These are phyloP conservation scores for Sminthurides bifidus DNA, from an alignment of 1,140 invertebrate species.

Conservation along the genomic window DNA sequence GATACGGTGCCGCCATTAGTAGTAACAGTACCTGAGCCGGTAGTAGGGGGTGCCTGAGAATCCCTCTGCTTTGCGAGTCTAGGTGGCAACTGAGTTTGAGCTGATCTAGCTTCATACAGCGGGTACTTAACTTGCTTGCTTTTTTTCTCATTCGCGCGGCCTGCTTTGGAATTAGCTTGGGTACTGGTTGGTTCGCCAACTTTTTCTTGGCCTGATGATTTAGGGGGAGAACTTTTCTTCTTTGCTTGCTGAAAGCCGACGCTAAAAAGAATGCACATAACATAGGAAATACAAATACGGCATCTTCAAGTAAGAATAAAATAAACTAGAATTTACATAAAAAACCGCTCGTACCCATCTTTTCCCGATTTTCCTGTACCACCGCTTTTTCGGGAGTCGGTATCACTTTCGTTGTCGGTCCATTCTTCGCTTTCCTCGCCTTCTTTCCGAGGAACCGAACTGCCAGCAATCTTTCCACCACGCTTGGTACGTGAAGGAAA, in stretches of 20 bases:
- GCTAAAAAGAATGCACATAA: conserved; percentile 5
- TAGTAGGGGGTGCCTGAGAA: not conserved
- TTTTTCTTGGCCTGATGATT: not conserved
- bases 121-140: conserved; percentile 16
- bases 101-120: conserved; percentile 19
- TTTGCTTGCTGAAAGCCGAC: conserved; percentile 1
- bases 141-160: conserved; percentile 3
- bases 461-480: conserved; percentile 14
- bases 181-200: no score
- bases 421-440: conserved; percentile 16
- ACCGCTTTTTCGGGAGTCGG: conserved; percentile 2
- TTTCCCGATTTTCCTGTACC: conserved; percentile 5
- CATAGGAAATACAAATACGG: not conserved
- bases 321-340: not conserved
- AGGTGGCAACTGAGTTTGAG: conserved; percentile 12
- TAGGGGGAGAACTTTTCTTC: not conserved
- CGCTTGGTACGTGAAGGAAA: no score
- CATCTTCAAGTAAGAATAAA: not conserved
- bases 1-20: no score
- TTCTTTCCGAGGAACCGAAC: conserved; percentile 17
- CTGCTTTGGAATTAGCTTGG: no score
- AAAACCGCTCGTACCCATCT: conserved; percentile 1
- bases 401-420: conserved; percentile 13
- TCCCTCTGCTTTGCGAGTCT: conserved; percentile 10
- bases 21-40: no score